Conservation (phyloP, 2,797 vertebrate species). For the Pachyuromys duprasi region DNA sequence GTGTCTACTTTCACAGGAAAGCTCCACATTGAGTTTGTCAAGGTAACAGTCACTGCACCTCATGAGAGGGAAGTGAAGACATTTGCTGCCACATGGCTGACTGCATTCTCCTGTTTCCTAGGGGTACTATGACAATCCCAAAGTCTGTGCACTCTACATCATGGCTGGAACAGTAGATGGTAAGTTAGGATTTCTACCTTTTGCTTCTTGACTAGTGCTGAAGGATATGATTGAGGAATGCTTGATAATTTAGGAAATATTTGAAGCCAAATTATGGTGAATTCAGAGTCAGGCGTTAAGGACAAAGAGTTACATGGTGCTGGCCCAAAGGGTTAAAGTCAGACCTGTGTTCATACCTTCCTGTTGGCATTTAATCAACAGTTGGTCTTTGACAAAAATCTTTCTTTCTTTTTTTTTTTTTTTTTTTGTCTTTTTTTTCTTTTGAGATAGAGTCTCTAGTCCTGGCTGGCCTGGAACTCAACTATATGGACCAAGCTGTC, state of each 20-base stretch:
- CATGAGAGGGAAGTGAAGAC: fast-evolving
- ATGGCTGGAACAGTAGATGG: slow-evolving; percentile 97
- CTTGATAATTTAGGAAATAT: neutral
- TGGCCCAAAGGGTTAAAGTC: neutral
- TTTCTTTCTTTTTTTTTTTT: neutral
- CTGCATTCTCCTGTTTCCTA: slow-evolving; percentile 84
- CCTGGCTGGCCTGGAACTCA: neutral
- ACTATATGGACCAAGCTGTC: neutral
- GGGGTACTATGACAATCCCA: slow-evolving; percentile 99
- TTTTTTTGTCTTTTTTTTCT: neutral
- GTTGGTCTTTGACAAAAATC: neutral
- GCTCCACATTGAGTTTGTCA: slow-evolving; percentile 97
- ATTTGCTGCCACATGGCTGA: slow-evolving; percentile 41
- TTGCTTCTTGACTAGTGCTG: slow-evolving; percentile 17
- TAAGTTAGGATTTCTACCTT: slow-evolving; percentile 84
- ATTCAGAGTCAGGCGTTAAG: neutral
- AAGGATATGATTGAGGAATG: slow-evolving; percentile 21
- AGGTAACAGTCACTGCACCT: slow-evolving; percentile 88
- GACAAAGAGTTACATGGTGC: neutral
- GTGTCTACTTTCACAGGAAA: slow-evolving; percentile 99
- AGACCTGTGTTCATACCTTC: slow-evolving; percentile 4
- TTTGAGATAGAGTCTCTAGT: neutral
- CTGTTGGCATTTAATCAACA: slow-evolving; percentile 9
- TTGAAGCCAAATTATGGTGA: neutral
- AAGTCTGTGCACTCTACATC: slow-evolving; percentile 97